Conservation (phyloP, 1,140 invertebrate genomes). For the Zaprionus tsacasi region DNA sequence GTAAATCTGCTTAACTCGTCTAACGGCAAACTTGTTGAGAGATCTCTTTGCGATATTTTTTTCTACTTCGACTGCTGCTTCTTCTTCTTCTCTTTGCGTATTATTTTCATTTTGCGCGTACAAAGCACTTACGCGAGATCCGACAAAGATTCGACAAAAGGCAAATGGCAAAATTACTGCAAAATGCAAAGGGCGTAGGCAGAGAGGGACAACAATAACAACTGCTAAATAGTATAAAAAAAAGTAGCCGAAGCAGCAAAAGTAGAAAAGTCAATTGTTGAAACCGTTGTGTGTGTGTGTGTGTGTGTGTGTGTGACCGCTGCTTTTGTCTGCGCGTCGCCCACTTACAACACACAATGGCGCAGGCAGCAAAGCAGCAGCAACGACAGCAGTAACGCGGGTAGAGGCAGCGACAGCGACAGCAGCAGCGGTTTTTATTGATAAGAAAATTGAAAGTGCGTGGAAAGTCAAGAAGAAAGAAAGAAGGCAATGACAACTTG, state of each 20-base stretch:
- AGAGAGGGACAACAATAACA: constrained; percentile 20
- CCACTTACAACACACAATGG: constrained; percentile 62
- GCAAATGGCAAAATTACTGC: constrained; percentile 52
- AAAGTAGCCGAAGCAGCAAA: constrained; percentile 64
- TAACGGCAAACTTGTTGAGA: constrained; percentile 74
- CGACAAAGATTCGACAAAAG: constrained; percentile 51
- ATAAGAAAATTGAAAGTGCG: constrained; percentile 77
- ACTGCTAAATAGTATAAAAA: constrained; percentile 52
- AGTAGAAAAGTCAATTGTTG: constrained; percentile 78
- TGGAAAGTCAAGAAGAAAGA: constrained; percentile 40
- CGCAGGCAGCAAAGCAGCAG: not conserved
- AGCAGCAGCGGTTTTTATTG: constrained; percentile 57
- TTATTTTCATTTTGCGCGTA: constrained; percentile 60
- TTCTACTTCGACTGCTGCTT: constrained; percentile 33
- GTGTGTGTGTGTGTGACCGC: constrained; percentile 38
- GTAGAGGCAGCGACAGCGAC: not conserved
- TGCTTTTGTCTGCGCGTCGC: constrained; percentile 52
- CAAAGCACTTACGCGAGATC: constrained; percentile 61
- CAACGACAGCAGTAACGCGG: constrained; percentile 1
- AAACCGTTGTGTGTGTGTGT: not conserved
- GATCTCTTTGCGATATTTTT: constrained; percentile 49
- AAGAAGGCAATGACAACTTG: constrained; percentile 15
- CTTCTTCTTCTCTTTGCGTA: constrained; percentile 30
- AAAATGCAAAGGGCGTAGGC: constrained; percentile 36
- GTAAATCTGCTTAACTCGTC: constrained; percentile 70